A percentile compares a stretch with the other conserved stretches of the same genome.
phyloP scores from a whole-genome alignment of 1,140 invertebrate species.

The Fopius arisanus region DNA sequence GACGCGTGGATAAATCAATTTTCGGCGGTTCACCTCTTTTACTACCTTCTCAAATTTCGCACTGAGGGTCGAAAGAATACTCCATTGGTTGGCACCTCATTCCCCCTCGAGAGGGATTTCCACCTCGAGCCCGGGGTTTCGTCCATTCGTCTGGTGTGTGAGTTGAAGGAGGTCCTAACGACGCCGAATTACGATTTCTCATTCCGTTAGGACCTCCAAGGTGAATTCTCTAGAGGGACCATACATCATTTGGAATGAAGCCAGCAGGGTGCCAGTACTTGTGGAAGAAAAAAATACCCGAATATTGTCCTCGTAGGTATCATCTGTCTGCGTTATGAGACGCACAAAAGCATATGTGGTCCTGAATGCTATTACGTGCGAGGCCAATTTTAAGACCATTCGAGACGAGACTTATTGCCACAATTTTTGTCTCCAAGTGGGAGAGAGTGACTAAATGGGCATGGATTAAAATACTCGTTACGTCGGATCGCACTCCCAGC shows the following conservation, averaged over 20 bases:
- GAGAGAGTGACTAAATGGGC: neutral
- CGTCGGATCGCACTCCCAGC: slow-evolving; percentile 9
- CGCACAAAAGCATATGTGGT: neutral
- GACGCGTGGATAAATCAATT: slow-evolving; percentile 49
- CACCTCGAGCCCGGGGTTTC: neutral
- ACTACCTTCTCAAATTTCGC: slow-evolving; percentile 27
- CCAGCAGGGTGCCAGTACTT: slow-evolving; percentile 26
- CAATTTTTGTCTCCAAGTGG: neutral
- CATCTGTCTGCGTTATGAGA: neutral
- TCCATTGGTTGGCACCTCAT: slow-evolving; percentile 23
- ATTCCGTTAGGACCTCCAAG: slow-evolving; percentile 11
- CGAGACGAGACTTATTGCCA: neutral
- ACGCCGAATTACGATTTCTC: slow-evolving; percentile 33
- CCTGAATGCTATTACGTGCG: no score
- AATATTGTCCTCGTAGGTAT: neutral
- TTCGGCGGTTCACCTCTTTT: slow-evolving; percentile 35
- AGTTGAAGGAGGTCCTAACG: slow-evolving; percentile 5
- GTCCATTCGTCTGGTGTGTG: neutral
- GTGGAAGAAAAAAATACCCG: neutral
- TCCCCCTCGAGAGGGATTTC: neutral
- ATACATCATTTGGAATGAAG: slow-evolving; percentile 25
- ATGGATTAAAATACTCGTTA: slow-evolving; percentile 2
- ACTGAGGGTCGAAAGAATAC: slow-evolving; percentile 9
- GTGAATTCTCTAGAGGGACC: slow-evolving; percentile 17
- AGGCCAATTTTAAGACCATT: no score